A percentile compares a stretch with the other conserved stretches of the same genome.
phyloP scores from a whole-genome alignment of 2,797 vertebrate species.

The Lepus townsendii region DNA sequence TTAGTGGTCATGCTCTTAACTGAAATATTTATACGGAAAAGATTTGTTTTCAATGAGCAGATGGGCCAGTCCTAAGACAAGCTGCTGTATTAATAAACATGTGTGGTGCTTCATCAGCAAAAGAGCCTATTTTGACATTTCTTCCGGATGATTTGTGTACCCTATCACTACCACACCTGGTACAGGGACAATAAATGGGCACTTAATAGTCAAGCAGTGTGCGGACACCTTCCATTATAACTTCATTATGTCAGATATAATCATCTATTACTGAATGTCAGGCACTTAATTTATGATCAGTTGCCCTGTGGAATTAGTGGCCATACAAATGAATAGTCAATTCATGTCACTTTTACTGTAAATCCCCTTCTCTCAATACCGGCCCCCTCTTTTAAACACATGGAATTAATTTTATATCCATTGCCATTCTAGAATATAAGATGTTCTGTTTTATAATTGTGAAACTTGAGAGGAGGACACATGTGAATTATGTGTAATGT shows the following conservation, averaged over 20 bases:
- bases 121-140: slow-evolving; percentile 88
- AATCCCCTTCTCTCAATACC: slow-evolving; percentile 82
- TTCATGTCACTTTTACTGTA: slow-evolving; percentile 88
- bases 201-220: slow-evolving; percentile 95
- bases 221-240: slow-evolving; percentile 93
- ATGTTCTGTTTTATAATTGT: slow-evolving; percentile 79
- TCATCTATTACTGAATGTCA: slow-evolving; percentile 93
- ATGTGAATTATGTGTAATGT: slow-evolving; percentile 69
- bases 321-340: slow-evolving; percentile 88
- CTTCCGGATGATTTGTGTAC: slow-evolving; percentile 89
- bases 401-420: slow-evolving; percentile 81
- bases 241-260: slow-evolving; percentile 95
- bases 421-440: slow-evolving; percentile 65
- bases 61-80: slow-evolving; percentile 89
- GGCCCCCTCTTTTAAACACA: slow-evolving; percentile 78
- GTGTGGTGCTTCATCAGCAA: slow-evolving; percentile 89
- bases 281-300: slow-evolving; percentile 91
- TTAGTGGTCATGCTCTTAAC: slow-evolving; percentile 83
- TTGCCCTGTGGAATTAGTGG: slow-evolving; percentile 89
- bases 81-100: slow-evolving; percentile 90
- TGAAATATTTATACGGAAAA: slow-evolving; percentile 88
- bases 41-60: slow-evolving; percentile 89
- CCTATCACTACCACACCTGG: slow-evolving; percentile 90
- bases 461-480: slow-evolving; percentile 75
- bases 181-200: slow-evolving; percentile 90